Base-by-base conservation (phyloP, 2,797 vertebrate species). In the Leptatherina wallacei region DNA sequence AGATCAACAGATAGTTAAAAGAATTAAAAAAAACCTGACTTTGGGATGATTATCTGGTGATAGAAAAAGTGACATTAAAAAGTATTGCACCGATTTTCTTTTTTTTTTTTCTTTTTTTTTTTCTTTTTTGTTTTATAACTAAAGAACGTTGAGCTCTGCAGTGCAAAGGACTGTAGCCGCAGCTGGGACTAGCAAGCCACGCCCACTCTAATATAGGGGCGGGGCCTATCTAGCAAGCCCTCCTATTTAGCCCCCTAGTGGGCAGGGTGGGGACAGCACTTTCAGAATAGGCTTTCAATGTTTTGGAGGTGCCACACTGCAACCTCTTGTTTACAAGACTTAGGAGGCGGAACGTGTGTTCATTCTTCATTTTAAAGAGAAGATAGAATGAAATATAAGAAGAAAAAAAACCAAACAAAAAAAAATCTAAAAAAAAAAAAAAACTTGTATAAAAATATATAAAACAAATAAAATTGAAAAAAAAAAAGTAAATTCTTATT, bases 291-390 rank as follows among this genome's bases (percentile, higher is more conserved):
- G 97, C 96, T 97, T 97, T 97, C 94, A 94, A 95, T 96, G 96
- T 96, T 96, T 97, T 96, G 96, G 95, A 95, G 97, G 96, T 92
- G 92, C 95, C 90, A 77, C 85, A 92, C 92, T 63, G 96, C 94
- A 82, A 95, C 96, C 95, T 96, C 96, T 98, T 98, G 98, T 99
- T 99, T 99, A 99, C 97, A 99, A 93, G 96, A 98, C 95, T 96
- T 93, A 90, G 93, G 93, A 95, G 93, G 93, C 92, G 92, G 94
- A 95, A 95, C 93, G 96, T 96, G 96, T 97, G 95, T 97, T 98
- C 97, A 98, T 96, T 97, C 95, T 98, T 97, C 95, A 95, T 97
- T 97, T 96, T 96, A 96, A 97, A 96, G 77, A 91, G 78, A 89
- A 85, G 85, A 91, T 84, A 60, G 80, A 89, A 85, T 78, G 77